phyloP scores from a whole-genome alignment of 2,888 invertebrate species.

The Drosophila imparisetae region DNA sequence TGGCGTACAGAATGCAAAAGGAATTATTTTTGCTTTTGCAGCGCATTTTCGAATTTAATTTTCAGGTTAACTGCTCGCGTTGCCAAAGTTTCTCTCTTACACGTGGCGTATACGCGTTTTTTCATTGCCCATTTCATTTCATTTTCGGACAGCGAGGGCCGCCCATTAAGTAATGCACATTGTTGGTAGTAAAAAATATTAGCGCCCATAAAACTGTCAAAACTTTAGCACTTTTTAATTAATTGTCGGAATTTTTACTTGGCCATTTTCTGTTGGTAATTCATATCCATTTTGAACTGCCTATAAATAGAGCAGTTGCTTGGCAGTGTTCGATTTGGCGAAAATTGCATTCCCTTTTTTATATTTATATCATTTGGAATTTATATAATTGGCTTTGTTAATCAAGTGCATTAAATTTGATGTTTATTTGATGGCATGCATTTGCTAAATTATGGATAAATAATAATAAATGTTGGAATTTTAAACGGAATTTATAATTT shows the following conservation, averaged over 20 bases:
- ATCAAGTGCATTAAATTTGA: not conserved
- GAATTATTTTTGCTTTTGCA: conserved; percentile 71
- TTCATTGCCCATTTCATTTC: conserved; percentile 58
- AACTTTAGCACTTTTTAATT: conserved; percentile 54
- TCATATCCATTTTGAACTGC: conserved; percentile 13
- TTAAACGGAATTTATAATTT: not conserved
- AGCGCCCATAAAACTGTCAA: conserved; percentile 46
- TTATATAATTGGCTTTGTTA: not conserved
- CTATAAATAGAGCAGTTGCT: conserved; percentile 28
- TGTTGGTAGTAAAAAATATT: conserved; percentile 31
- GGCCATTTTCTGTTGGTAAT: conserved; percentile 9
- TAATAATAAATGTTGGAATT: not conserved
- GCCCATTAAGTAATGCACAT: conserved; percentile 38
- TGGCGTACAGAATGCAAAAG: conserved; percentile 52
- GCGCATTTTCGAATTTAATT: conserved; percentile 73
- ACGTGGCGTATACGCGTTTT: conserved; percentile 57
- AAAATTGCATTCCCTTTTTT: not conserved
- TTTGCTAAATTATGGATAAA: not conserved
- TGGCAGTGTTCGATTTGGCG: not conserved
- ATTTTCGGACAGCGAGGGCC: conserved; percentile 34
- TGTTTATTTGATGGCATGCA: not conserved
- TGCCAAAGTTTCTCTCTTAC: conserved; percentile 32
- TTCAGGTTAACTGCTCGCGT: conserved; percentile 67
- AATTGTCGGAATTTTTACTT: conserved; percentile 25
- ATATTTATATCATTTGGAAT: not conserved